Base-by-base conservation (phyloP, 92 coral and sea anemone species). In the Zoanthus sociatus region DNA sequence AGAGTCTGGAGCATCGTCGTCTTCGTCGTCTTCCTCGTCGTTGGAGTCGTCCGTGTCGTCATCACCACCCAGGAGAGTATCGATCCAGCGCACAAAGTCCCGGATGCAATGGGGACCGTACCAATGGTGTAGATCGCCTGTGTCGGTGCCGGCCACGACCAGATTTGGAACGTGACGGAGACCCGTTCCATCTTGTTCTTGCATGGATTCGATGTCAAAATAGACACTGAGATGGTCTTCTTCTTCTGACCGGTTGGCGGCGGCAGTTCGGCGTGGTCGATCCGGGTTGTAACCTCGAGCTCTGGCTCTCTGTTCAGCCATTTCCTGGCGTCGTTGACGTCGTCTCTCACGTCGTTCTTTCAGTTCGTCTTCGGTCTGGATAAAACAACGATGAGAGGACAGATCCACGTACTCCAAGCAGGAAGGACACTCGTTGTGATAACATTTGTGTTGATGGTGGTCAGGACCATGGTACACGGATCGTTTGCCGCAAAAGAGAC, bases 61-160 rank as follows among this genome's bases (percentile, higher is more conserved):
- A 3, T 56, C 63, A 9, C 63, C 63, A 3, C 6, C 87, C 87
- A 83, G n/a, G n/a, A n/a, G n/a, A n/a, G n/a, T n/a, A n/a, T n/a
- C n/a, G n/a, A n/a, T n/a, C n/a, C n/a, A n/a, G 54, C 16, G 0
- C 30, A 51, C n/a, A 26, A 83, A 83, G 0, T 42, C 9, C 5
- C 12, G 74, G 56, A 83, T 9, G 7, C 87, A 71, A 53, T 72
- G n/a, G 54, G 45, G 45, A 32, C 33, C 45, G 77, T 20, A 72
- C 32, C 51, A 13, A 13, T 20, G 33, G 17, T 32, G 53, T 20
- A 20, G 14, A 2, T 72, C 77, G n/a, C n/a, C n/a, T n/a, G n/a
- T n/a, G n/a, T n/a, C n/a, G n/a, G n/a, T n/a, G n/a, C n/a, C n/a
- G n/a, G n/a, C n/a, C n/a, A n/a, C n/a, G n/a, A n/a, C n/a, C n/a